These are phyloP conservation scores for Pyrgilauda ruficollis DNA, from an alignment of 2,113 vertebrate species.

Conservation along the genomic window DNA sequence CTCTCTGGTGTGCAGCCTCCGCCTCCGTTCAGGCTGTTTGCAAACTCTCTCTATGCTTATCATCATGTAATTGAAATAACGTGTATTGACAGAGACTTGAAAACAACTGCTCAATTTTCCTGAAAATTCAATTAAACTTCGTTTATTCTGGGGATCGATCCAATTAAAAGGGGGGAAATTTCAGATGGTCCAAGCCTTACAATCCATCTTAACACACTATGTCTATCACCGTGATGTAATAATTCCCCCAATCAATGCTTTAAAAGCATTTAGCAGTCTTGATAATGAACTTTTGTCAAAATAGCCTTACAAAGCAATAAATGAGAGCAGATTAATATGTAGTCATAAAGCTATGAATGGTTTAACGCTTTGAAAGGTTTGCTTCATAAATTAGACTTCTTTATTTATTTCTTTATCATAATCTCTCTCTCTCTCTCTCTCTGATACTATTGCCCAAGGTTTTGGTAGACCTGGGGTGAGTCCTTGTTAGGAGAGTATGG, in stretches of 20 bases:
- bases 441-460: background rate
- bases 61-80: slow-evolving; percentile 94
- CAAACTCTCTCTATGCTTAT: slow-evolving; percentile 75
- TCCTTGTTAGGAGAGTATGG: background rate
- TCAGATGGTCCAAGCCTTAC: slow-evolving; percentile 79
- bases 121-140: slow-evolving; percentile 98
- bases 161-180: slow-evolving; percentile 82
- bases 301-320: slow-evolving; percentile 90
- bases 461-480: background rate
- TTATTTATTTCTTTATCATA: slow-evolving; percentile 49
- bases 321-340: slow-evolving; percentile 83
- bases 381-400: slow-evolving; percentile 47
- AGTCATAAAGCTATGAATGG: slow-evolving; percentile 80
- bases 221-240: slow-evolving; percentile 85
- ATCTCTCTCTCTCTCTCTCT: background rate
- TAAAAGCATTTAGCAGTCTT: slow-evolving; percentile 94
- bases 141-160: slow-evolving; percentile 94
- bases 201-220: slow-evolving; percentile 86
- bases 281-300: slow-evolving; percentile 96
- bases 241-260: slow-evolving; percentile 97
- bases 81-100: slow-evolving; percentile 92
- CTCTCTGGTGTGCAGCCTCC: background rate
- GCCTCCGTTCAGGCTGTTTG: slow-evolving; percentile 36
- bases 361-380: slow-evolving; percentile 60
- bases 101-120: slow-evolving; percentile 96